Percentiles rank a stretch among this genome's conserved stretches.
phyloP scores from a whole-genome alignment of 2,888 invertebrate genomes.

The Dugesia japonica region DNA sequence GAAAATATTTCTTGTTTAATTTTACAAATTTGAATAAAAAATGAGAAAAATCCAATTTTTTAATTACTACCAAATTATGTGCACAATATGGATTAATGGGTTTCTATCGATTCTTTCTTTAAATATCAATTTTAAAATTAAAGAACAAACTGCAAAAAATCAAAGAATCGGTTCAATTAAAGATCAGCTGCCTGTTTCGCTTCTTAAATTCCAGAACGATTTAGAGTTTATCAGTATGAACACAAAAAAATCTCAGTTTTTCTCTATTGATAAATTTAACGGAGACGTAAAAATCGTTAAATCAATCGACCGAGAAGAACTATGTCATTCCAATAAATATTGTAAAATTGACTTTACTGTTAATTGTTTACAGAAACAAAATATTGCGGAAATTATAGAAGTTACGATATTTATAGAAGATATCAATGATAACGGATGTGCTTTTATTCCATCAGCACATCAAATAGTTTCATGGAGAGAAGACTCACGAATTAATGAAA shows the following conservation, averaged over 20 bases:
- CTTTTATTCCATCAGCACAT: not conserved
- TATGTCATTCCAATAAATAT: not conserved
- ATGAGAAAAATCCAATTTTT: too few species aligned
- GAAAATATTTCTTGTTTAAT: too few species aligned
- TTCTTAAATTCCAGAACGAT: not conserved
- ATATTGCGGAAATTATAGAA: not conserved
- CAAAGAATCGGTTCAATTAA: not conserved
- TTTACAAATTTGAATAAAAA: too few species aligned
- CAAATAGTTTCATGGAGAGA: conserved; percentile 6
- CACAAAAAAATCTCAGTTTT: not conserved
- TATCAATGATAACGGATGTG: conserved; percentile 26
- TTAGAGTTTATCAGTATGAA: not conserved
- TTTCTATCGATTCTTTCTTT: not conserved
- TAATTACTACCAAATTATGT: not conserved
- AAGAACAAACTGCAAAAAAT: not conserved
- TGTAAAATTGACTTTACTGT: conserved; percentile 3
- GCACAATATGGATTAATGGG: not conserved
- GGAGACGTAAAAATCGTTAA: conserved; percentile 21
- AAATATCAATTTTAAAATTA: not conserved
- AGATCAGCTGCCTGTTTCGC: not conserved
- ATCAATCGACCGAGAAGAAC: conserved; percentile 20
- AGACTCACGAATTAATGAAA: not conserved
- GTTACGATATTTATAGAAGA: conserved; percentile 4
- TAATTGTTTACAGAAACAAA: not conserved
- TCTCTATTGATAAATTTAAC: not conserved